phyloP scores from a whole-genome alignment of 2,797 vertebrate genomes.

The Acanthis flammea region DNA sequence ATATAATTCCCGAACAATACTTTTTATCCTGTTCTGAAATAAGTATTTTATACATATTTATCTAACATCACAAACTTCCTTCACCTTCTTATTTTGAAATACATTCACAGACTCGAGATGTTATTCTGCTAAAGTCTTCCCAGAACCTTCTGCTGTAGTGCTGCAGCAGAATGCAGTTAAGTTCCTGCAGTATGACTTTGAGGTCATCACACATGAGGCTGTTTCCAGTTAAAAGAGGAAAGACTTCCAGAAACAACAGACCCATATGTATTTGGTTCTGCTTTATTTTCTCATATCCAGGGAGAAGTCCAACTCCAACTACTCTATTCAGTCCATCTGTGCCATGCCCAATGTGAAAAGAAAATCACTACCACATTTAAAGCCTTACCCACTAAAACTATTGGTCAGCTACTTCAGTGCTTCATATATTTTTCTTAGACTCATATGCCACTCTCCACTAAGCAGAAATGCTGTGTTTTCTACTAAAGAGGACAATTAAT shows the following conservation, averaged over 20 bases:
- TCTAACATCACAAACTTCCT: not conserved
- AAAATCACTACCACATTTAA: not conserved
- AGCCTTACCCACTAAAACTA: not conserved
- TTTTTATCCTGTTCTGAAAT: not conserved
- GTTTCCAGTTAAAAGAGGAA: not conserved
- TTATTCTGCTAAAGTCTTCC: not conserved
- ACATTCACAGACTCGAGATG: not conserved
- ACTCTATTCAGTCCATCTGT: not conserved
- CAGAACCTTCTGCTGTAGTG: not conserved
- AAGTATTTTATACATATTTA: not conserved
- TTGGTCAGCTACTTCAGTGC: not conserved
- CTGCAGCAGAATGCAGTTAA: not conserved
- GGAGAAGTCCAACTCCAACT: not conserved
- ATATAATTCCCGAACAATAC: not conserved
- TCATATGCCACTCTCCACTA: not conserved
- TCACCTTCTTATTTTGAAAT: not conserved
- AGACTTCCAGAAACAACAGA: not conserved
- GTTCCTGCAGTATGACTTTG: not conserved
- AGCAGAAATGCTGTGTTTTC: not conserved
- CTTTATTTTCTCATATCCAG: not conserved
- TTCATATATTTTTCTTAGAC: not conserved
- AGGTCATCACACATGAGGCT: not conserved
- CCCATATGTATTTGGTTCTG: not conserved
- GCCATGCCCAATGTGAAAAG: rapidly evolving
- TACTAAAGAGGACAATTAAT: not conserved